Conservation (phyloP, 1,140 invertebrate genomes). For the Drosophila triauraria region DNA sequence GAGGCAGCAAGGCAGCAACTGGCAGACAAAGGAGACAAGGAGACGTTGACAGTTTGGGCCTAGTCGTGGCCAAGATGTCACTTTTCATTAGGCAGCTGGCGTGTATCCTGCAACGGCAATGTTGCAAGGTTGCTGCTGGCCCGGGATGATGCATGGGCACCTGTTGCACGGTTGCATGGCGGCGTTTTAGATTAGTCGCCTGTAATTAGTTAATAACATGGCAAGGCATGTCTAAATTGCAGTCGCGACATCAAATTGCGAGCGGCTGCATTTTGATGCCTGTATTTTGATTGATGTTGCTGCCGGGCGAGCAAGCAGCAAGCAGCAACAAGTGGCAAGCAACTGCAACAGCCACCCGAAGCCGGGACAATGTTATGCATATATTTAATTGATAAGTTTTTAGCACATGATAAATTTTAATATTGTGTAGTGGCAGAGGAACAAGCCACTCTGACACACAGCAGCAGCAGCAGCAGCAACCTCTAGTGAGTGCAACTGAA, state of each 20-base stretch:
- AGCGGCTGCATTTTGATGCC: conserved; percentile 65
- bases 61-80: conserved; percentile 82
- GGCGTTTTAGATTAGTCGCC: conserved; percentile 84
- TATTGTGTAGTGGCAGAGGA: conserved; percentile 57
- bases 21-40: conserved; percentile 54
- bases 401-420: conserved; percentile 85
- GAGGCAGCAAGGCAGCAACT: conserved; percentile 1
- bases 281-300: conserved; percentile 80
- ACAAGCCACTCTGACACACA: conserved; percentile 16
- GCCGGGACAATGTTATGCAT: conserved; percentile 79
- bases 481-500: conserved; percentile 21
- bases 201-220: conserved; percentile 85
- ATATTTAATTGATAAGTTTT: conserved; percentile 85
- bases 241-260: conserved; percentile 74
- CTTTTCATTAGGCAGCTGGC: conserved; percentile 81
- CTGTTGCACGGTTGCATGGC: conserved; percentile 58
- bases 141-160: conserved; percentile 78
- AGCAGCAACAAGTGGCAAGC: conserved; percentile 16
- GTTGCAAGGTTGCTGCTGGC: conserved; percentile 39
- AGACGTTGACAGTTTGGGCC: conserved; percentile 82
- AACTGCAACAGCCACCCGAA: conserved; percentile 29
- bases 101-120: conserved; percentile 31
- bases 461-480: conserved; percentile 31
- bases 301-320: conserved; percentile 48
- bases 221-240: conserved; percentile 84